Percentiles rank a stretch among this genome's conserved stretches.
Evolutionary conservation across 2,888 invertebrate genomes (phyloP).

Genomic region (Lobophora halterata): DNA sequence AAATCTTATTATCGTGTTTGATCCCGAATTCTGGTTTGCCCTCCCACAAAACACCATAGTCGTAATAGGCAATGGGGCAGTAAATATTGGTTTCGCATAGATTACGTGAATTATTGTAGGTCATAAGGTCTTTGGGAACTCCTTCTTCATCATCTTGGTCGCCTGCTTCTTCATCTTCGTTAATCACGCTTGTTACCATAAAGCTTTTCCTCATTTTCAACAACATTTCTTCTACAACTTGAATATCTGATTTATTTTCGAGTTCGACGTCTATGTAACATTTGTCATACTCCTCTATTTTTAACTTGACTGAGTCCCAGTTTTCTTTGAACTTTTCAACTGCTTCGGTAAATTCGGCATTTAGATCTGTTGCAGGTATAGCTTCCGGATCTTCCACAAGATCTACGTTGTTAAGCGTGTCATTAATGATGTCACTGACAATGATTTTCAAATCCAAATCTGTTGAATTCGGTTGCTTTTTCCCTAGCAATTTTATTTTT

Average conservation of each 20-base stretch:
- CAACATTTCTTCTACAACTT: conserved; percentile 59
- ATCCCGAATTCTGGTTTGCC: conserved; percentile 80
- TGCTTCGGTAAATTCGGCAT: conserved; percentile 43
- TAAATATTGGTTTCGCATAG: conserved; percentile 81
- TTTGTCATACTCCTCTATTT: conserved; percentile 62
- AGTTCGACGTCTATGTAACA: conserved; percentile 69
- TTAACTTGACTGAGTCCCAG: conserved; percentile 61
- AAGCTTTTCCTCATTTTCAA: conserved; percentile 57
- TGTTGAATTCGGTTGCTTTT: conserved; percentile 26
- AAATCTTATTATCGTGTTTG: conserved; percentile 75
- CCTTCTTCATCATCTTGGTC: conserved; percentile 45
- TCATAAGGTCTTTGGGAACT: conserved; percentile 43
- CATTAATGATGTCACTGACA: conserved; percentile 37
- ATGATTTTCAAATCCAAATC: conserved; percentile 42
- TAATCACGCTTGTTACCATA: conserved; percentile 41
- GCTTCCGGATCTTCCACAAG: conserved; percentile 36
- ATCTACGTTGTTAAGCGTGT: conserved; percentile 28
- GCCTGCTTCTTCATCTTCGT: conserved; percentile 48
- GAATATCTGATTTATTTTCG: conserved; percentile 62
- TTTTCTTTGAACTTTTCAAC: conserved; percentile 62
- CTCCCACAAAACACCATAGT: conserved; percentile 79
- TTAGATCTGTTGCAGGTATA: conserved; percentile 29
- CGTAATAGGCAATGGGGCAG: conserved; percentile 82
- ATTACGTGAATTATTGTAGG: conserved; percentile 52
- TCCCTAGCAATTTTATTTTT: conserved; percentile 44